Conservation (phyloP, 35 echinoderm and acorn worm species). For the Chiridota heheva region DNA sequence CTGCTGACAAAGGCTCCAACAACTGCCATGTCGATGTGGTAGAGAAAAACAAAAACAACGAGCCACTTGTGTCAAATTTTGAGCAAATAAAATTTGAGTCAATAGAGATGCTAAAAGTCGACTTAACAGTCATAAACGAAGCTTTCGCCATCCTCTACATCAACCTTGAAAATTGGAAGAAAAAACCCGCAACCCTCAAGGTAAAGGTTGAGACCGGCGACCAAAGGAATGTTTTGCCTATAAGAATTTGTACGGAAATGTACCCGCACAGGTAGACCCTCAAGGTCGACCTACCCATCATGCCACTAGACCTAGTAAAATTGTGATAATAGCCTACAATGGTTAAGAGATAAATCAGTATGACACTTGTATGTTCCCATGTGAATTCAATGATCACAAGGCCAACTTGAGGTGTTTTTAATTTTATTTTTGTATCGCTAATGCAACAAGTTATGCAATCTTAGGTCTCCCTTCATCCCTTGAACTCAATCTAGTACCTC, state of each 20-base stretch:
- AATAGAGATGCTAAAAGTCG: no score
- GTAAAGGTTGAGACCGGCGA: constrained; percentile 39
- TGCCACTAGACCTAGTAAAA: background rate
- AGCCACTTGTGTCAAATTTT: no score
- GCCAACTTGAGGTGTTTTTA: constrained; percentile 1
- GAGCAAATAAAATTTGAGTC: no score
- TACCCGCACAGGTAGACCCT: constrained; percentile 27
- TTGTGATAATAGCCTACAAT: constrained; percentile 38
- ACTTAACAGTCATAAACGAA: no score
- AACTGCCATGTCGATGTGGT: no score
- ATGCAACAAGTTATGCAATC: constrained; percentile 34
- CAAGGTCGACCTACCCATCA: background rate
- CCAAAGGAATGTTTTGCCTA: constrained; percentile 24
- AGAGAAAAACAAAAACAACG: no score
- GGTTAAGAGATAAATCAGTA: constrained; percentile 7
- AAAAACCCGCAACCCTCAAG: no score
- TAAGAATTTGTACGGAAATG: constrained; percentile 40
- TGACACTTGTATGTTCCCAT: constrained; percentile 6
- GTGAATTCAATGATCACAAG: background rate
- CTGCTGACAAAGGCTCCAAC: no score
- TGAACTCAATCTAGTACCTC: background rate
- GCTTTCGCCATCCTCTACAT: no score
- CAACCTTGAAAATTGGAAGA: no score
- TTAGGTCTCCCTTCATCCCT: background rate
- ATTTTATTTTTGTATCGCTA: constrained; percentile 26